Evolutionary conservation across 2,888 invertebrate species (phyloP), one percentile per base, ranked within the genome.

Genomic region (Agrotis clavis): DNA sequence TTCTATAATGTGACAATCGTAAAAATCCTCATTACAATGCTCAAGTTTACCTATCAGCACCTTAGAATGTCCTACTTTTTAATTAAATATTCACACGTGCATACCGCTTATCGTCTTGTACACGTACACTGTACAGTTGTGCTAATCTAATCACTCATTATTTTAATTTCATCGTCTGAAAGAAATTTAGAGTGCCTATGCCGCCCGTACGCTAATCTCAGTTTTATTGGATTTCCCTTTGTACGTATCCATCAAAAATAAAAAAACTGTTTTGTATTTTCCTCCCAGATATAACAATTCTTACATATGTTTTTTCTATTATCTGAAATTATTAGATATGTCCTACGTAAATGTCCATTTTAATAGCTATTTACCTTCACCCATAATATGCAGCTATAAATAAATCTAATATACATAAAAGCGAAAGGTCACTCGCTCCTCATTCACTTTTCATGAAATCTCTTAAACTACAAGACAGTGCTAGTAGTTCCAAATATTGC

Each of bases 171-270:
- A 41, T 41, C 41, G 41, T 4, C 45, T 51, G 51, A 62, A 57
- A 70, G 25, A 62, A 62, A 70, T 51, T 14, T 19, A 7, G 21
- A 67, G 18, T 50, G 64, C 7, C 7, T 13, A n/a, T 57, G n/a
- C n/a, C n/a, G n/a, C n/a, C n/a, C n/a, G n/a, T n/a, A 21, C 35
- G 41, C 48, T 70, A 77, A 57, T 59, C 71, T 77, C 13, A 61
- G 4, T 51, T 50, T 47, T 35, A 50, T 60, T 64, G 21, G 13
- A 4, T 65, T 65, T 25, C 16, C 25, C 18, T 67, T 6, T 48
- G 16, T n/a, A 35, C 4, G 7, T 30, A 35, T 53, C 21, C 35
- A 13, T 19, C 7, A 50, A 19, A n/a, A 18, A 30, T 48, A n/a
- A 53, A 48, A 9, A 60, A 30, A 30, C n/a, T 48, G 0, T 48